Evolutionary conservation across 2,113 vertebrate genomes (phyloP), one percentile per base, ranked within the genome.

Genomic region (Eptatretus burgeri): DNA sequence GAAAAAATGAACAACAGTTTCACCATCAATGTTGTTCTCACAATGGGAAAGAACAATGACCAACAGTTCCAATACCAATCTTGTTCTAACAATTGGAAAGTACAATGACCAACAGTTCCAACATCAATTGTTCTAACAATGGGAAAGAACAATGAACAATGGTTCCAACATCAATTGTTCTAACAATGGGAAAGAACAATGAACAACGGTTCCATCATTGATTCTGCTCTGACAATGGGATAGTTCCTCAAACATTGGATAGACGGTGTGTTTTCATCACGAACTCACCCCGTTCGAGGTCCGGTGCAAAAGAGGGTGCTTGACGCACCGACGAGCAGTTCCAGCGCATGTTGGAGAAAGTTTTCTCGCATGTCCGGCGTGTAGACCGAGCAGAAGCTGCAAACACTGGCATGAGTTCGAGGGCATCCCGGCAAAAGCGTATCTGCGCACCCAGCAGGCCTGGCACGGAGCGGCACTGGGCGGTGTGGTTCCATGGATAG

Each of bases 391-490:
- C 88, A 0, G 91, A 86, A 53, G 84, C 82, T 70, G 89, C 77
- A 17, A 96, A 76, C 70, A 82, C 91, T 16, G 82, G 85, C 89
- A 95, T 94, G n/a, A 94, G 76, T 66, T 96, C 89, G 79, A 96
- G 74, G 77, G 95, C 91, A 72, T 76, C 91, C 67, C 89, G 84
- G 71, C 91, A 98, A 60, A 98, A 77, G 71, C 94, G 91, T 62
- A 84, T 82, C 71, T 98, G 91, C 0, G 87, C 85, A 0, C 84
- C 81, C 68, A 98, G 85, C 73, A 98, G 70, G 14, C 88, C 85
- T 8, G 82, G 81, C 50, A 98, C 75, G 72, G 78, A 78, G 75
- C 93, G 94, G 74, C 91, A 98, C 72, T 94, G 85, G 68, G 87
- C 86, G 0, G 84, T 94, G 76, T 91, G 86, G 71, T 98, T 98